Evolutionary conservation across 2,797 vertebrate genomes (phyloP).

Genomic region (Urocyon cinereoargenteus): DNA sequence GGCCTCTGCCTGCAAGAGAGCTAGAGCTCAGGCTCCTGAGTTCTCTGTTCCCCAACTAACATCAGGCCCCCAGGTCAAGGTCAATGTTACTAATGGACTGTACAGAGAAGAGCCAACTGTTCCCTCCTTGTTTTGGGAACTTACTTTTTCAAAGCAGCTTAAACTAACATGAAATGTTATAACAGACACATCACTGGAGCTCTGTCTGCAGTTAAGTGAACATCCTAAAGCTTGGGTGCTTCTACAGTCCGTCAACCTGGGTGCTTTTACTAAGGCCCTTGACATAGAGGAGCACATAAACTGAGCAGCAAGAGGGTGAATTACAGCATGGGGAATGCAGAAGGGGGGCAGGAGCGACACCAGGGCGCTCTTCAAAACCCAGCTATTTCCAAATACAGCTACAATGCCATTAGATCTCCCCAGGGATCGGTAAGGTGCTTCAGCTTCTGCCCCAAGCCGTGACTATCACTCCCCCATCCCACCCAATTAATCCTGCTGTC

Average conservation of each 20-base stretch:
- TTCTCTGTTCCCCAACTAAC: not conserved
- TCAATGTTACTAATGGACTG: not conserved
- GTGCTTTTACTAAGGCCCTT: not conserved
- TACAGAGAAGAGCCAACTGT: not conserved
- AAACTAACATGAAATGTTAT: not conserved
- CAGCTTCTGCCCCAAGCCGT: not conserved
- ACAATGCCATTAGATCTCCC: not conserved
- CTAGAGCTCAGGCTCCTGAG: not conserved
- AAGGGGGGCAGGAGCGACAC: too few relatives aligned
- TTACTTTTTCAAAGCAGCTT: conserved; percentile 15
- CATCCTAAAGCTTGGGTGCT: not conserved
- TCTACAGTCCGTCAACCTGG: not conserved
- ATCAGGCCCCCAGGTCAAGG: not conserved
- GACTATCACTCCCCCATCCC: not conserved
- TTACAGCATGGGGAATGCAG: not conserved
- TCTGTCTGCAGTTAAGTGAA: not conserved
- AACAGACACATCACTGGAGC: not conserved
- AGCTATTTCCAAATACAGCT: conserved; percentile 4
- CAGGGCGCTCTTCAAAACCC: not conserved
- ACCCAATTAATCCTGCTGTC: not conserved
- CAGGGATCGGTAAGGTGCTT: not conserved
- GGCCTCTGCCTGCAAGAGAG: not conserved
- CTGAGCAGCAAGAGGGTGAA: not conserved
- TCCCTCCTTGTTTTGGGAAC: not conserved
- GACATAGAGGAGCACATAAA: not conserved